Evolutionary conservation across 2,113 vertebrate species (phyloP).

Genomic region (Bufo gargarizans): DNA sequence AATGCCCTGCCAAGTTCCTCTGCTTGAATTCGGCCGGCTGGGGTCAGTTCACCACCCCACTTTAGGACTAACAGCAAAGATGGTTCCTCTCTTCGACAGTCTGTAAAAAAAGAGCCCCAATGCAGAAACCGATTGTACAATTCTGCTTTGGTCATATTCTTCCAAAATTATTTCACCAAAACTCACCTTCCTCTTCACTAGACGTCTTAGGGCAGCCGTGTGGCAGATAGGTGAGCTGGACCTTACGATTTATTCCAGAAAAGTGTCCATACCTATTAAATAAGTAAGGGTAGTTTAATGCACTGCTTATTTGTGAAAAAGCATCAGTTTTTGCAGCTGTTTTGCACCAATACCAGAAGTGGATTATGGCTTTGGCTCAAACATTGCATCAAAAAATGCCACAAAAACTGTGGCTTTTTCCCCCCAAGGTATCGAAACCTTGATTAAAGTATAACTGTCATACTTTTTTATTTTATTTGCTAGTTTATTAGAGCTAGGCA

Average conservation of each 20-base stretch:
- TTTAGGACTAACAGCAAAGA: slow-evolving; percentile 87
- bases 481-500: no score
- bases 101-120: slow-evolving; percentile 64
- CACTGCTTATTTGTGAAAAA: no score
- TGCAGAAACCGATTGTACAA: not conserved
- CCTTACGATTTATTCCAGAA: slow-evolving; percentile 92
- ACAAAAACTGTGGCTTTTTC: no score
- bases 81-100: slow-evolving; percentile 82
- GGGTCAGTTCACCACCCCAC: slow-evolving; percentile 90
- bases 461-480: no score
- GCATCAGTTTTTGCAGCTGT: no score
- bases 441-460: no score
- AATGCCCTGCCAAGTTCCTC: slow-evolving; percentile 90
- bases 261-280: slow-evolving; percentile 87
- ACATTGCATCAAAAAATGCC: no score
- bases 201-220: slow-evolving; percentile 90
- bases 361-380: no score
- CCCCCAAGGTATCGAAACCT: no score
- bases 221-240: slow-evolving; percentile 90
- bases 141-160: not conserved
- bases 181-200: slow-evolving; percentile 88
- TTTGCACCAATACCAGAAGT: no score
- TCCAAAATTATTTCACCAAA: not conserved
- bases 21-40: slow-evolving; percentile 88
- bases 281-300: not conserved